These are phyloP conservation scores for Diuraphis noxia DNA, from an alignment of 1,140 invertebrate genomes.

Conservation along the genomic window DNA sequence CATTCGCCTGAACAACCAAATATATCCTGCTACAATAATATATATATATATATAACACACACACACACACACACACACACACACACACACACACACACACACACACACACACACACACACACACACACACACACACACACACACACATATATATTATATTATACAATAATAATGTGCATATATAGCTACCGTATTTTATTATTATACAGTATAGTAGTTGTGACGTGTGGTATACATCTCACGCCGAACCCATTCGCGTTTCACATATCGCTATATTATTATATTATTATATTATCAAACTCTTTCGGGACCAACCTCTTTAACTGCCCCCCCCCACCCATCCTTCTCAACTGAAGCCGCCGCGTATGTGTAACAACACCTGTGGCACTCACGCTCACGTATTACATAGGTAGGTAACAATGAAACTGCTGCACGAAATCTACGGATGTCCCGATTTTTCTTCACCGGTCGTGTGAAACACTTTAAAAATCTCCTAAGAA, in stretches of 20 bases:
- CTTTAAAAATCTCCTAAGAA: neutral
- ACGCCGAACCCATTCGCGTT: neutral
- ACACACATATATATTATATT: neutral
- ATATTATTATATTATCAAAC: conserved; percentile 7
- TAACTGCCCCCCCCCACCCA: too few relatives aligned
- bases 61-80: neutral
- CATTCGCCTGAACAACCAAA: neutral
- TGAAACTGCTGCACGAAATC: neutral
- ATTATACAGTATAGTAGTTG: neutral
- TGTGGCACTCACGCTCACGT: neutral
- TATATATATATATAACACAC: neutral
- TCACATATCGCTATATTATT: neutral
- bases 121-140: neutral
- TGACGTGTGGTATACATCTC: neutral
- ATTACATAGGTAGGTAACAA: neutral
- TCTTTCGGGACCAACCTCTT: too few relatives aligned
- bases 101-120: neutral
- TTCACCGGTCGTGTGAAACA: neutral
- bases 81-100: neutral
- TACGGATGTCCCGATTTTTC: neutral
- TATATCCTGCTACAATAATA: neutral
- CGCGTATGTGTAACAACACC: neutral
- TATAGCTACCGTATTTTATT: neutral
- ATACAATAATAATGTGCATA: neutral
- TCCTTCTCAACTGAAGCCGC: neutral